phyloP scores from a whole-genome alignment of 1,140 invertebrate species.

The Trachymyrmex cornetzi region DNA sequence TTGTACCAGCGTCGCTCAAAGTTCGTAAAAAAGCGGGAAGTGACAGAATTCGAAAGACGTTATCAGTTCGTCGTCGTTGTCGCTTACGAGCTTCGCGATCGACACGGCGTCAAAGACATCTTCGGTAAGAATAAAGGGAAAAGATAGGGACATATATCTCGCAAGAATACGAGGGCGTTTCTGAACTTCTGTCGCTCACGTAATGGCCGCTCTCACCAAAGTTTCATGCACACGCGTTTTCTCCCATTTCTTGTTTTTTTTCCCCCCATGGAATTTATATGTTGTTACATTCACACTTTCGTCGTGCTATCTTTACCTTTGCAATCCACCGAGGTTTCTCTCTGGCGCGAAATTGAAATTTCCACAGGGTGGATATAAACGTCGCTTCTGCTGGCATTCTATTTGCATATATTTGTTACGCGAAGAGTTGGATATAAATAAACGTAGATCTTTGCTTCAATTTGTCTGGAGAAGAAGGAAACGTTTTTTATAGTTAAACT shows the following conservation, averaged over 20 bases:
- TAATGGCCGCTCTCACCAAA: conserved; percentile 21
- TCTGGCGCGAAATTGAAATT: conserved; percentile 53
- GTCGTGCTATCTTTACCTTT: conserved; percentile 46
- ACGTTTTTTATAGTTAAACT: background rate
- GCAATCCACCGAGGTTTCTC: conserved; percentile 2
- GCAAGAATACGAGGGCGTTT: background rate
- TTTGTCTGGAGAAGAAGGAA: background rate
- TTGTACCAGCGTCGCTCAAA: conserved; percentile 9
- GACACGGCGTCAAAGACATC: conserved; percentile 3
- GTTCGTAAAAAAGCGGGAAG: conserved; percentile 34
- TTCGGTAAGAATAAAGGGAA: background rate
- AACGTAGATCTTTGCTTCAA: conserved; percentile 26
- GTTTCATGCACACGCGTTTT: conserved; percentile 12
- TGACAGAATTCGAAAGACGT: conserved; percentile 27
- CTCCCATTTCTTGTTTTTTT: conserved; percentile 9
- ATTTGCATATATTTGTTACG: conserved; percentile 52
- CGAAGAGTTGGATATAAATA: conserved; percentile 32
- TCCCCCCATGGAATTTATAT: conserved; percentile 31
- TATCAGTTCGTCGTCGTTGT: conserved; percentile 24
- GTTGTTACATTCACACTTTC: conserved; percentile 50
- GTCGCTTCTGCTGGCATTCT: conserved; percentile 23
- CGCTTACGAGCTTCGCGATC: conserved; percentile 28
- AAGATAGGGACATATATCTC: conserved; percentile 10
- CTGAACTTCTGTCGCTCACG: conserved; percentile 29
- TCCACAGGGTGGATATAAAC: conserved; percentile 52